Conservation (phyloP, 2,888 invertebrate species). For the Pseudolycoriella hygida region DNA sequence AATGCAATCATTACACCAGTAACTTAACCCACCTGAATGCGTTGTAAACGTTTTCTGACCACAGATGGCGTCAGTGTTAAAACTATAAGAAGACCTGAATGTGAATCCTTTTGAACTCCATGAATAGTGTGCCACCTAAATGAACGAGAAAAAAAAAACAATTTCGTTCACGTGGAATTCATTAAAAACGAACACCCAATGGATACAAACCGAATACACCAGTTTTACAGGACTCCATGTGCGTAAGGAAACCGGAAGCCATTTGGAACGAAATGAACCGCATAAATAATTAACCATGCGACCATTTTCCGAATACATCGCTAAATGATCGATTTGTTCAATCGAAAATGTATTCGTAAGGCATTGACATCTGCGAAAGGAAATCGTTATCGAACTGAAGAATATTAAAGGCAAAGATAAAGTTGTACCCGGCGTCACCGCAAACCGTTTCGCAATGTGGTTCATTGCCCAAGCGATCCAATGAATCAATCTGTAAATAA, state of each 20-base stretch:
- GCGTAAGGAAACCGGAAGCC: constrained; percentile 50
- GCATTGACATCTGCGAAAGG: constrained; percentile 36
- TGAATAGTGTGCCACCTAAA: constrained; percentile 35
- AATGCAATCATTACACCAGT: not conserved
- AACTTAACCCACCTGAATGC: constrained; percentile 36
- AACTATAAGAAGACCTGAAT: constrained; percentile 50
- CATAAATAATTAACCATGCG: constrained; percentile 52
- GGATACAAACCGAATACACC: constrained; percentile 38
- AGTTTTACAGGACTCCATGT: constrained; percentile 51
- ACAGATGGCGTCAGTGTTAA: constrained; percentile 49
- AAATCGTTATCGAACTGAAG: no score
- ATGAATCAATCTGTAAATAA: constrained; percentile 31
- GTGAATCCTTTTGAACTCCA: constrained; percentile 47
- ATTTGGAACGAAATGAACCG: constrained; percentile 48
- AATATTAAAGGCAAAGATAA: no score
- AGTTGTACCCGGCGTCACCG: constrained; percentile 40
- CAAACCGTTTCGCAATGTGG: constrained; percentile 33
- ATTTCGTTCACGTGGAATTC: no score
- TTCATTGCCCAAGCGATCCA: constrained; percentile 29
- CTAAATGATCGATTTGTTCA: constrained; percentile 48
- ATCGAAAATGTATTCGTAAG: constrained; percentile 33
- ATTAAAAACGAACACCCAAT: no score
- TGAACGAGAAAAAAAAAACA: no score
- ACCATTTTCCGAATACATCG: constrained; percentile 45
- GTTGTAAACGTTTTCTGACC: constrained; percentile 46